Conservation (phyloP, 2,113 vertebrate genomes). For the Forbesichthys agassizii region DNA sequence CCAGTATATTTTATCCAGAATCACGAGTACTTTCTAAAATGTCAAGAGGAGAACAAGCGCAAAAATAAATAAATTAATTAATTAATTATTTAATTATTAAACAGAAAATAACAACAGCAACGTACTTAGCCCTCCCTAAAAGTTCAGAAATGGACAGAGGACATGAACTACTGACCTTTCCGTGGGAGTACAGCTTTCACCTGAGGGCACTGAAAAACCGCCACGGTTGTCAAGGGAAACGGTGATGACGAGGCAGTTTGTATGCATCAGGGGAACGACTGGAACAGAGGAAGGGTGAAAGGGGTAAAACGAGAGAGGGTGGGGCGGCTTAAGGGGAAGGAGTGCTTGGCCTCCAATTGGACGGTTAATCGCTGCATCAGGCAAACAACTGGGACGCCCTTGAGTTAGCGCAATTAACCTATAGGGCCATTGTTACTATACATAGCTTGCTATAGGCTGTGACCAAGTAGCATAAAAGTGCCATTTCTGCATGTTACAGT, state of each 20-base stretch:
- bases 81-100: neutral
- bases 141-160: conserved; percentile 32
- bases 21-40: conserved; percentile 35
- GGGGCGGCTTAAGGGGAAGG: neutral
- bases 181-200: conserved; percentile 47
- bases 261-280: conserved; percentile 9
- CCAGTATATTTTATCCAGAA: conserved; percentile 3
- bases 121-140: conserved; percentile 41
- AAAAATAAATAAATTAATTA: neutral
- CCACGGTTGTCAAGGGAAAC: conserved; percentile 45
- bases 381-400: conserved; percentile 37
- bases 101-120: conserved; percentile 19
- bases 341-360: conserved; percentile 31
- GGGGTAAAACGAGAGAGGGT: conserved; percentile 5
- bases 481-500: conserved; percentile 34
- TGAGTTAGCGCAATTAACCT: conserved; percentile 64
- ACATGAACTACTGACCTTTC: conserved; percentile 43
- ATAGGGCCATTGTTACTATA: conserved; percentile 38
- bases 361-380: conserved; percentile 28
- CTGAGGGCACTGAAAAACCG: conserved; percentile 41
- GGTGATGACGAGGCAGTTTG: conserved; percentile 57
- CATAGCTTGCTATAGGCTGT: conserved; percentile 40
- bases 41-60: conserved; percentile 27
- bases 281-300: conserved; percentile 13
- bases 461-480: conserved; percentile 9